A percentile compares a stretch with the other conserved stretches of the same genome.
phyloP scores from a whole-genome alignment of 2,888 invertebrate genomes.

The Drosophila meridionalis region DNA sequence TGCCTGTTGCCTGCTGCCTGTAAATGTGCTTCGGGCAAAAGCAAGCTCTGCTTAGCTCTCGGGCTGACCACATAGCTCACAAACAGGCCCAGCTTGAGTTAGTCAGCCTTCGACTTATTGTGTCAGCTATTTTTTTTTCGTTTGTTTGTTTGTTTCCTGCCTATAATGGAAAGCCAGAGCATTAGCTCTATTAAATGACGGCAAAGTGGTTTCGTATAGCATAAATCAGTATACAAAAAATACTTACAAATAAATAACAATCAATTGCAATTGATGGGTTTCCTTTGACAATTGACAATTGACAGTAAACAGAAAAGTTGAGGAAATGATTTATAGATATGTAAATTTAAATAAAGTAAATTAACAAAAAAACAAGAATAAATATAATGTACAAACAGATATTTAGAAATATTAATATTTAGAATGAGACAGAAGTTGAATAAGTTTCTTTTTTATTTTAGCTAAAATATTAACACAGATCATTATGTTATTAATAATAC shows the following conservation, averaged over 20 bases:
- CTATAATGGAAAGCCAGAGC: conserved; percentile 43
- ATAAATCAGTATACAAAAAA: conserved; percentile 9
- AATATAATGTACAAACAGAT: background rate
- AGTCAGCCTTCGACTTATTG: conserved; percentile 26
- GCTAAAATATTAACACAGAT: too few relatives aligned
- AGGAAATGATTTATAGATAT: conserved; percentile 5
- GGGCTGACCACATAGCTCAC: conserved; percentile 40
- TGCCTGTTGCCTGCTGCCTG: conserved; percentile 27
- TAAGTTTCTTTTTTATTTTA: too few relatives aligned
- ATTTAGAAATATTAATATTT: background rate
- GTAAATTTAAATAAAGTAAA: background rate
- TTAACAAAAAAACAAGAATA: background rate
- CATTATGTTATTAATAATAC: too few relatives aligned
- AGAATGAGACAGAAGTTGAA: too few relatives aligned
- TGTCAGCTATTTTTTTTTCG: conserved; percentile 24
- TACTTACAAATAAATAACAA: conserved; percentile 20
- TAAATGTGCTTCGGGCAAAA: conserved; percentile 13
- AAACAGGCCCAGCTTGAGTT: conserved; percentile 5
- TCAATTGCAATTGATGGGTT: conserved; percentile 3
- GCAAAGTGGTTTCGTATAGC: conserved; percentile 15
- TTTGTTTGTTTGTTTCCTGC: conserved; percentile 41
- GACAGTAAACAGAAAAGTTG: background rate
- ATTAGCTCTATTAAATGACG: conserved; percentile 30
- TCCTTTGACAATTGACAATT: conserved; percentile 6
- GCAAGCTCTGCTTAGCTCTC: conserved; percentile 2